These are phyloP conservation scores for Caiman crocodilus DNA, from an alignment of 2,797 vertebrate genomes.

Conservation along the genomic window DNA sequence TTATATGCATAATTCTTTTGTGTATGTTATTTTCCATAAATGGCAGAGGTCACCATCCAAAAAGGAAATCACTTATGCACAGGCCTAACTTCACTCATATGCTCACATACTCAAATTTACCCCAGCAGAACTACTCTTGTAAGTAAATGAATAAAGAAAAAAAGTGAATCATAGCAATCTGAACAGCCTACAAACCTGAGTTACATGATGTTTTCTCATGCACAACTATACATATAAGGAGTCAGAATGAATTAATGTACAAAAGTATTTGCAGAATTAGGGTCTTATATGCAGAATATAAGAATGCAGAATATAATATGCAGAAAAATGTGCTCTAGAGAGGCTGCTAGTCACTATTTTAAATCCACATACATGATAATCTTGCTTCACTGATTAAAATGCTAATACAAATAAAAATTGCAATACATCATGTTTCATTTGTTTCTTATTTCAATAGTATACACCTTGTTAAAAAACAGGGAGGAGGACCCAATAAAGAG, in stretches of 20 bases:
- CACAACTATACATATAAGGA: background rate
- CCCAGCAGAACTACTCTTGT: too few species aligned
- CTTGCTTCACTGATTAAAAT: background rate
- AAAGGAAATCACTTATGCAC: too few species aligned
- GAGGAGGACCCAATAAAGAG: background rate
- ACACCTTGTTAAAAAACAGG: background rate
- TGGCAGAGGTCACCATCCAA: too few species aligned
- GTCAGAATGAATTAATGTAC: background rate
- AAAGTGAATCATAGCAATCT: background rate
- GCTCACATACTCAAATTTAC: too few species aligned
- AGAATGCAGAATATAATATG: background rate
- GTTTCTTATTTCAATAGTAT: background rate
- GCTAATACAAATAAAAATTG: background rate
- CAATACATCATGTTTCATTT: background rate
- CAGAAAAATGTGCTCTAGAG: background rate
- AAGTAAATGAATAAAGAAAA: background rate
- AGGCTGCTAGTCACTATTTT: accelerated
- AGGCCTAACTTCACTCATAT: too few species aligned
- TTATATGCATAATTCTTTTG: too few species aligned
- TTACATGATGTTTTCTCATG: background rate
- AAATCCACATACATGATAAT: background rate
- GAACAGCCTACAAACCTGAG: background rate
- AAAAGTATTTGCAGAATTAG: background rate
- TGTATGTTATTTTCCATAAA: too few species aligned
- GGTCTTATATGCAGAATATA: accelerated